Base-by-base conservation (phyloP, 2,888 invertebrate genomes). In the Agrotis puta region DNA sequence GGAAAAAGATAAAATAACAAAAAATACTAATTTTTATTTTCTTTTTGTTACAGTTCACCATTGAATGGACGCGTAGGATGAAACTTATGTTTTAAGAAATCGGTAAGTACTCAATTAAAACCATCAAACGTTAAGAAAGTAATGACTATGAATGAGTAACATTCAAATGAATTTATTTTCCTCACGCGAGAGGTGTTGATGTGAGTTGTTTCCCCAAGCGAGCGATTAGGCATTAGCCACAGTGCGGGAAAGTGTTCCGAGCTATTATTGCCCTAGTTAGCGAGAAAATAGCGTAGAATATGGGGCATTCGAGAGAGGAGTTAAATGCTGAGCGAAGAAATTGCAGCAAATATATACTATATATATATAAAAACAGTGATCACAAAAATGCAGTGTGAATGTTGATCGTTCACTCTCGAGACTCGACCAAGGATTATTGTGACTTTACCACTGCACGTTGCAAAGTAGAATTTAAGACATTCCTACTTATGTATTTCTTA, bases 31-130 rank as follows among this genome's bases (percentile, higher is more conserved):
- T 5, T 2, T 58, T 20, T 73, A 65, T 74, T 82, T 67, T 68
- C 13, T 72, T 81, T 83, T 90, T 90, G 89, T 93, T 93, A 11
- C 92, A 93, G 93, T 89, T 87, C 85, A 84, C 85, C 76, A 76
- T 79, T 81, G 79, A 64, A 63, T 69, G 84, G 85, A n/a, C n/a
- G 39, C 9, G 16, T 62, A 90, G 83, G 83, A 93, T 93, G 93
- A 84, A 69, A 81, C 84, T 81, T 69, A 82, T 79, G 79, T 82
- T 88, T 81, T 92, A 85, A 92, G 84, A 74, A 45, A 77, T 82
- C 81, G 91, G 93, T 92, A 73, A 90, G 92, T 90, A 11, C n/a
- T 7, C 3, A 18, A 45, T 45, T 13, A 27, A 54, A 27, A n/a
- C 33, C 13, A 13, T 33, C 3, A 33, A 39, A 39, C 9, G 39